These are phyloP conservation scores for Camarhynchus parvulus DNA, from an alignment of 2,113 vertebrate genomes.

Conservation along the genomic window DNA sequence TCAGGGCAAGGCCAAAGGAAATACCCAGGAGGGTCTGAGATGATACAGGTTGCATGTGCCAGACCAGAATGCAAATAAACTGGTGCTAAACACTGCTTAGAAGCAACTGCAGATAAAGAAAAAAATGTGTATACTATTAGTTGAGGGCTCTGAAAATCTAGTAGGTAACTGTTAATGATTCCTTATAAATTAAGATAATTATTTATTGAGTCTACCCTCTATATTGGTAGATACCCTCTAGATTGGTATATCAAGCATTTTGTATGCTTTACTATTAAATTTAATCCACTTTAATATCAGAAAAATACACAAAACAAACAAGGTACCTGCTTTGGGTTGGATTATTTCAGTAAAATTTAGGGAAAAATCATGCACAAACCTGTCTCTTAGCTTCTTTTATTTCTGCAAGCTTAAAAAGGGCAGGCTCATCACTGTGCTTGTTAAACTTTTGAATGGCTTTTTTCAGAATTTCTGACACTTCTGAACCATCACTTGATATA, in stretches of 20 bases:
- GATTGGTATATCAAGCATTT: background rate
- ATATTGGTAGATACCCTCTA: no score
- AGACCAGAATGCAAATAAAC: background rate
- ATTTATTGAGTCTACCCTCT: background rate
- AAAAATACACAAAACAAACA: background rate
- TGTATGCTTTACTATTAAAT: background rate
- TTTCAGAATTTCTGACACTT: conserved; percentile 75
- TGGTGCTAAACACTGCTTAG: background rate
- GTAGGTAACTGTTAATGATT: background rate
- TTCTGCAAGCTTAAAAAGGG: conserved; percentile 76
- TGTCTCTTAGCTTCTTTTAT: conserved; percentile 78
- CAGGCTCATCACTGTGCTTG: conserved; percentile 6
- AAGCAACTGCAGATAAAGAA: background rate
- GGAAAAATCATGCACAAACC: conserved; percentile 75
- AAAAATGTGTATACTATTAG: background rate
- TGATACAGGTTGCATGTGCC: background rate
- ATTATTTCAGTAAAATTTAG: background rate
- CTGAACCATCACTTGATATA: conserved; percentile 56
- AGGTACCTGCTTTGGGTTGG: background rate
- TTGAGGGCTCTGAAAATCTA: background rate
- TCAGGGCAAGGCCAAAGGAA: background rate
- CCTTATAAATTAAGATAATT: background rate
- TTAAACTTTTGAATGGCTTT: conserved; percentile 79
- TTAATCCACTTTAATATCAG: background rate
- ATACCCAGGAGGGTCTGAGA: background rate